Evolutionary conservation across 1,140 invertebrate genomes (phyloP).

Genomic region (Lepidurus packardi): DNA sequence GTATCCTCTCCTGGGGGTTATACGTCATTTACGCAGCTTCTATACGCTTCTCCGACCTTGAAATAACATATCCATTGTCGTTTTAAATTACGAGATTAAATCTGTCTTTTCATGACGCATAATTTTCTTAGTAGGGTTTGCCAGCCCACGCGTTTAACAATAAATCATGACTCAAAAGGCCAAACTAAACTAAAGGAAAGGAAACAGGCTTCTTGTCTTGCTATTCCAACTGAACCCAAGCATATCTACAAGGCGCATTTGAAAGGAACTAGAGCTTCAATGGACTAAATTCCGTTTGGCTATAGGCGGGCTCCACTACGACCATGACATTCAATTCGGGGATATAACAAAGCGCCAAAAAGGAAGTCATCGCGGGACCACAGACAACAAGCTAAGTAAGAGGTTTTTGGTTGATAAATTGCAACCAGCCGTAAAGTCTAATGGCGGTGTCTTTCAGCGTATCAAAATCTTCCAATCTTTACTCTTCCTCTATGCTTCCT

Average conservation of each 20-base stretch:
- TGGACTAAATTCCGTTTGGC: not conserved
- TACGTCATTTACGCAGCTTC: not conserved
- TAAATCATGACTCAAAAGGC: constrained; percentile 7
- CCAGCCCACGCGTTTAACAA: not conserved
- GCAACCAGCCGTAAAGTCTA: constrained; percentile 8
- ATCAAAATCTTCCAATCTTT: not conserved
- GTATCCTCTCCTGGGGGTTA: not conserved
- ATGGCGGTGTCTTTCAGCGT: constrained; percentile 8
- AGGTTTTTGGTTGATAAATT: not conserved
- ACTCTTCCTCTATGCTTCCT: not conserved
- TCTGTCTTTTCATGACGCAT: not conserved
- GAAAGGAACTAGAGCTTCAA: constrained; percentile 5
- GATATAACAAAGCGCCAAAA: not conserved
- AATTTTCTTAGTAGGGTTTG: not conserved
- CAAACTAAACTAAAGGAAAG: not conserved
- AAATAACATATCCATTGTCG: constrained; percentile 11
- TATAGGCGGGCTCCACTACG: not conserved
- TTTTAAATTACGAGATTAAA: not conserved
- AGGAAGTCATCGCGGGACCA: not conserved
- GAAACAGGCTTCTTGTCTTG: not conserved
- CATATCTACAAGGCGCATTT: not conserved
- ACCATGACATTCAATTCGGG: not conserved
- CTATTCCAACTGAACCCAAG: not conserved
- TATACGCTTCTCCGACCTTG: not conserved
- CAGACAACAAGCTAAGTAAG: not conserved